Evolutionary conservation across 1,140 invertebrate species (phyloP).

Genomic region (Drosophila hydei): DNA sequence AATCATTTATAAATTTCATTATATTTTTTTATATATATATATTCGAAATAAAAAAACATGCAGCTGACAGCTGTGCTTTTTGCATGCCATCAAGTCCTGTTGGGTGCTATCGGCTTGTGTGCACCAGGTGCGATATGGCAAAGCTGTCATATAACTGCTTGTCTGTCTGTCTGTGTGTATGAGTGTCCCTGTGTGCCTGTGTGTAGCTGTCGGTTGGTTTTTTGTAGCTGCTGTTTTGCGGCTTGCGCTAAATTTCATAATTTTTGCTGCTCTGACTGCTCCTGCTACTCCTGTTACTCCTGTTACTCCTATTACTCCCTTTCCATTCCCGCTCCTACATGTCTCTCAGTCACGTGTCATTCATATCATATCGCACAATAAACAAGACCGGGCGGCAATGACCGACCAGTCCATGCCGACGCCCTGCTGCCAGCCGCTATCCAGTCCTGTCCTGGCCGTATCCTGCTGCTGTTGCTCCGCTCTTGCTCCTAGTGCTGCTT

Average conservation of each 20-base stretch:
- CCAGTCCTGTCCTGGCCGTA: background rate
- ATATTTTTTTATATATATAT: too few relatives aligned
- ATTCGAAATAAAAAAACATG: too few relatives aligned
- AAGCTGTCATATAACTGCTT: conserved; percentile 58
- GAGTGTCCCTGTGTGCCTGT: background rate
- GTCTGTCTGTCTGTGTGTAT: conserved; percentile 19
- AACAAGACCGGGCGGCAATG: conserved; percentile 58
- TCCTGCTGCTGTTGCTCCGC: background rate
- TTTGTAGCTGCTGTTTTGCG: conserved; percentile 55
- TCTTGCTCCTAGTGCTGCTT: background rate
- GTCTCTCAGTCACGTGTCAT: conserved; percentile 74
- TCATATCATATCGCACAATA: conserved; percentile 69
- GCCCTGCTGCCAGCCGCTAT: conserved; percentile 3
- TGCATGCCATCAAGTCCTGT: background rate
- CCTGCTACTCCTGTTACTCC: background rate
- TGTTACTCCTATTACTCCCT: background rate
- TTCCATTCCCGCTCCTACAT: conserved; percentile 24
- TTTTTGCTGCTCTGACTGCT: conserved; percentile 41
- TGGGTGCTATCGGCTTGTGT: conserved; percentile 28
- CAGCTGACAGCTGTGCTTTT: background rate
- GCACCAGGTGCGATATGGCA: conserved; percentile 74
- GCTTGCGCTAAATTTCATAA: conserved; percentile 81
- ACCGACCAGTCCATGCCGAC: conserved; percentile 9
- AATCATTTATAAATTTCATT: too few relatives aligned
- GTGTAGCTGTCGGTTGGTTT: conserved; percentile 8